Base-by-base conservation (phyloP, 2,797 vertebrate species). In the Helarctos malayanus region DNA sequence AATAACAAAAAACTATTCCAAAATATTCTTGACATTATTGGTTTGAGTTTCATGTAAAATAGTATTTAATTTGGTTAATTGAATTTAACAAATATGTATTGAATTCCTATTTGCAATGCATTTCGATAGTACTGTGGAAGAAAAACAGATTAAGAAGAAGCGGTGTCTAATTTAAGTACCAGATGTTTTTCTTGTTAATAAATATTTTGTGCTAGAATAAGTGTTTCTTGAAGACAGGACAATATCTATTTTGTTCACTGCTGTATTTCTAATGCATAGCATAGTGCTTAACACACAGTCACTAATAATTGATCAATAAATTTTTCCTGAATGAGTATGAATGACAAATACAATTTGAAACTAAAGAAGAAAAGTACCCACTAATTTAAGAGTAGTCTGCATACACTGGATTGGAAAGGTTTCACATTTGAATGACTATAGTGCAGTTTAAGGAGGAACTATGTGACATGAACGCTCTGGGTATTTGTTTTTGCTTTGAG, bases 401-500 rank as follows among this genome's bases (percentile, higher is more conserved):
- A 85, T 8, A 89, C 38, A 63, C 52, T 80, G 57, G 61, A 29
- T 23, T 71, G 81, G 63, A 45, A 75, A 86, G 4, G 7, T 54
- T 92, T 94, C 25, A 41, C 73, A 32, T 38, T 56, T 79, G 47
- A 91, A 59, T 91, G 56, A 59, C 68, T 61, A n/a, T 16, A 47
- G 38, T 71, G 61, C 41, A 35, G 45, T 80, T 82, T 73, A 32
- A n/a, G 45, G 85, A 91, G 71, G 45, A 41, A 54, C 35, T 65
- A 15, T 21, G 19, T 52, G 41, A 87, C 52, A 56, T 32, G 25
- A 84, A 49, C 35, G 35, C 71, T 81, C 59, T 94, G 45, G 57
- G 65, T 75, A 45, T 13, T 94, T 63, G 76, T 85, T 89, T 93
- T 82, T 52, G 41, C 91, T 90, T 92, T 89, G 63, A 80, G 52